These are phyloP conservation scores for Anas platyrhynchos DNA, from an alignment of 2,113 vertebrate genomes.

Conservation along the genomic window DNA sequence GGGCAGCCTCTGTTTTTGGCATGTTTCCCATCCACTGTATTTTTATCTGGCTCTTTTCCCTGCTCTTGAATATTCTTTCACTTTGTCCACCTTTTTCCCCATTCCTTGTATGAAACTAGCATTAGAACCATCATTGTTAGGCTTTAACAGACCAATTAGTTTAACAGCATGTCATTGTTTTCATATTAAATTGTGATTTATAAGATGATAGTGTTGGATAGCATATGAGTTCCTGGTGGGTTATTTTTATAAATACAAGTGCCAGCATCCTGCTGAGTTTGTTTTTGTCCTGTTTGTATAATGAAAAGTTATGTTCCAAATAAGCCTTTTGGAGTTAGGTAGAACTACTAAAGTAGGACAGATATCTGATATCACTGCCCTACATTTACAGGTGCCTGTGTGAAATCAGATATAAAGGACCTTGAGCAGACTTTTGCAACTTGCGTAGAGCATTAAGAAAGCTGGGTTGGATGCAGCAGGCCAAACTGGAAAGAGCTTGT, in stretches of 20 bases:
- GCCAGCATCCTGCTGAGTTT: neutral
- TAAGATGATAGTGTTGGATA: neutral
- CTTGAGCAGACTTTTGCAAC: neutral
- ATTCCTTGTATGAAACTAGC: neutral
- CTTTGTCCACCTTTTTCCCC: neutral
- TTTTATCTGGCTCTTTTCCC: neutral
- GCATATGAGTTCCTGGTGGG: accelerated
- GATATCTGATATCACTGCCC: neutral
- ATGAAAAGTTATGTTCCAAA: neutral
- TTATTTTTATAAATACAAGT: neutral
- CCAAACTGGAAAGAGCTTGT: neutral
- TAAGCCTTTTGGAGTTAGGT: neutral
- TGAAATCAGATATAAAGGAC: neutral
- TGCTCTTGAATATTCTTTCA: neutral
- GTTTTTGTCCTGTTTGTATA: neutral
- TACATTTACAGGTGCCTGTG: neutral
- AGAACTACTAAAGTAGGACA: neutral
- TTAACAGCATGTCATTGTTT: neutral
- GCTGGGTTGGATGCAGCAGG: neutral
- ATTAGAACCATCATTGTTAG: neutral
- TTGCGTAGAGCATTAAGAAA: neutral
- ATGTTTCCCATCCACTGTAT: neutral
- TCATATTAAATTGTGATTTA: neutral
- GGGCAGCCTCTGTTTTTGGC: neutral
- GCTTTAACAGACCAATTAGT: neutral